These are phyloP conservation scores for Drosophila insularis DNA, from an alignment of 1,140 invertebrate species.

Conservation along the genomic window DNA sequence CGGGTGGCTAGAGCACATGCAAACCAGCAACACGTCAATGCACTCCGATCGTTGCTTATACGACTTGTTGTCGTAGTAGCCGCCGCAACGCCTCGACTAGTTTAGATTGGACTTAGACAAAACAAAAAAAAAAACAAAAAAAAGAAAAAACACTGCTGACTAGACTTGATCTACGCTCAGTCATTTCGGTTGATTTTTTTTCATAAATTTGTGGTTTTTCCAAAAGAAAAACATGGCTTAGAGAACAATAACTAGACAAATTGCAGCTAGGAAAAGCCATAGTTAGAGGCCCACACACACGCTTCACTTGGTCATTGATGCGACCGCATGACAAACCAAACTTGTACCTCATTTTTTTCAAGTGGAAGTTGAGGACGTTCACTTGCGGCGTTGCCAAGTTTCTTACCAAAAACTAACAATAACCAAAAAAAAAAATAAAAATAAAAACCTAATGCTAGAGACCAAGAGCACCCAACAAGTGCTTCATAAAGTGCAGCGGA, in stretches of 20 bases:
- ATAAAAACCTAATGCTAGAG: not conserved
- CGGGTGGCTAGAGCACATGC: slow-evolving; percentile 46
- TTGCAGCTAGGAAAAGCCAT: slow-evolving; percentile 58
- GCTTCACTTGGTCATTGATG: slow-evolving; percentile 71
- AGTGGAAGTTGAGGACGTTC: slow-evolving; percentile 58
- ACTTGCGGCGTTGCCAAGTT: slow-evolving; percentile 72
- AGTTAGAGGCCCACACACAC: slow-evolving; percentile 49
- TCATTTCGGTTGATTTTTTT: slow-evolving; percentile 34
- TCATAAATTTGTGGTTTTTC: slow-evolving; percentile 36
- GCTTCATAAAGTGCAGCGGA: slow-evolving; percentile 69
- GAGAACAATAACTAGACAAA: slow-evolving; percentile 60
- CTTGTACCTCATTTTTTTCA: slow-evolving; percentile 11
- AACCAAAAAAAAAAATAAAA: not conserved
- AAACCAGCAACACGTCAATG: slow-evolving; percentile 72
- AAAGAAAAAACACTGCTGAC: slow-evolving; percentile 37
- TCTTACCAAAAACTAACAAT: slow-evolving; percentile 16
- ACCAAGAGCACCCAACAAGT: slow-evolving; percentile 43
- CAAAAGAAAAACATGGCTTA: slow-evolving; percentile 37
- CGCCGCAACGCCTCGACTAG: slow-evolving; percentile 75
- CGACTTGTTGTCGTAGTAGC: slow-evolving; percentile 30
- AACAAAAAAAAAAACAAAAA: no score
- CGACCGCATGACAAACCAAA: slow-evolving; percentile 54
- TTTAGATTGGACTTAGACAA: slow-evolving; percentile 76
- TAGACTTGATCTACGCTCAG: slow-evolving; percentile 62
- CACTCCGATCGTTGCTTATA: slow-evolving; percentile 42